phyloP scores from a whole-genome alignment of 2,113 vertebrate species.

The Leptodactylus fuscus region DNA sequence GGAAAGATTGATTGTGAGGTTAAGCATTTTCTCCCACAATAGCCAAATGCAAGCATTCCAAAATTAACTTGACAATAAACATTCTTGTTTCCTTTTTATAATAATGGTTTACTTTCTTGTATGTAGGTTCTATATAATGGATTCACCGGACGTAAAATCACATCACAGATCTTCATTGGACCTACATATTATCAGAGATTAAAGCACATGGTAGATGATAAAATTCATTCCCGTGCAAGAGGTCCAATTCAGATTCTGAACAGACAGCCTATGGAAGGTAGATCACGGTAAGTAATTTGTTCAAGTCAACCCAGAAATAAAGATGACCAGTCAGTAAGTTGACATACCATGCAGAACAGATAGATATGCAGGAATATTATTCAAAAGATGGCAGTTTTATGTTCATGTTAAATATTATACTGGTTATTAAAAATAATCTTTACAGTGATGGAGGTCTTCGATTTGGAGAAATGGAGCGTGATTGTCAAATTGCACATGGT shows the following conservation, averaged over 20 bases:
- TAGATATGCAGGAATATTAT: too few relatives aligned
- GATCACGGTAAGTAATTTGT: slow-evolving; percentile 88
- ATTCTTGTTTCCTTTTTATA: too few relatives aligned
- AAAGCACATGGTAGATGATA: slow-evolving; percentile 99
- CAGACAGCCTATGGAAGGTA: slow-evolving; percentile 96
- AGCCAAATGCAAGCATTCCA: too few relatives aligned
- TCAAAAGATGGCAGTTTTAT: too few relatives aligned
- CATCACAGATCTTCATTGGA: slow-evolving; percentile 97
- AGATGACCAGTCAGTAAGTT: not conserved
- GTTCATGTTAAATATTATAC: not conserved
- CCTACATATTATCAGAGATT: slow-evolving; percentile 97
- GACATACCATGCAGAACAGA: not conserved
- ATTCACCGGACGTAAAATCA: slow-evolving; percentile 96
- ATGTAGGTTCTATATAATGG: slow-evolving; percentile 94
- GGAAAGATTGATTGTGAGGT: too few relatives aligned
- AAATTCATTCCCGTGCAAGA: slow-evolving; percentile 97
- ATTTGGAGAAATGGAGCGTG: slow-evolving; percentile 98
- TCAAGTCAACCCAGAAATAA: not conserved
- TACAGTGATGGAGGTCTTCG: slow-evolving; percentile 94
- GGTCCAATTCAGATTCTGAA: slow-evolving; percentile 98
- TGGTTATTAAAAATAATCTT: not conserved
- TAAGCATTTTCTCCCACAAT: too few relatives aligned
- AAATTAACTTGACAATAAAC: too few relatives aligned
- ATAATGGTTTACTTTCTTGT: not conserved
- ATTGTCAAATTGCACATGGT: slow-evolving; percentile 98